Conservation (phyloP, 2,888 invertebrate genomes). For the Eupithecia subfuscata region DNA sequence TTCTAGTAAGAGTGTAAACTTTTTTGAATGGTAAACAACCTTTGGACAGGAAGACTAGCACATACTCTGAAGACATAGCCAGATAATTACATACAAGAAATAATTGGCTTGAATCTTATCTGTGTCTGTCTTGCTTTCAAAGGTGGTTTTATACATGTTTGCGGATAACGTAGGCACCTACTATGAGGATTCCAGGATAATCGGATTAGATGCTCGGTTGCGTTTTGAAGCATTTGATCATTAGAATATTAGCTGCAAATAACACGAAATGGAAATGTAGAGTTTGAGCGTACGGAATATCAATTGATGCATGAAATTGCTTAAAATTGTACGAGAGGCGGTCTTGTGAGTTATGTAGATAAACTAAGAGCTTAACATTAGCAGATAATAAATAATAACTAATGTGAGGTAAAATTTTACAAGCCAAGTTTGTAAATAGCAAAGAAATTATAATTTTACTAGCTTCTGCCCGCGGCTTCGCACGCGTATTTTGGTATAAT, state of each 20-base stretch:
- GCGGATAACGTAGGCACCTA: neutral
- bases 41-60: neutral
- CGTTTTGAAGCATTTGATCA: conserved; percentile 31
- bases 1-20: neutral
- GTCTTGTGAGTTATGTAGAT: neutral
- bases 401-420: no score
- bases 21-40: neutral
- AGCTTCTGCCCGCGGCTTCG: no score
- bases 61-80: neutral
- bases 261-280: conserved; percentile 13
- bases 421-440: no score
- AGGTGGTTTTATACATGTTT: conserved; percentile 11
- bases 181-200: conserved; percentile 32
- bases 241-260: conserved; percentile 33
- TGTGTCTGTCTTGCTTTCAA: conserved; percentile 6
- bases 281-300: neutral
- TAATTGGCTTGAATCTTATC: neutral
- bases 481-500: no score
- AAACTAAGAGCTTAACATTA: neutral
- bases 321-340: neutral
- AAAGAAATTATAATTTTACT: no score
- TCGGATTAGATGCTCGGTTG: conserved; percentile 37
- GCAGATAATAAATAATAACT: neutral
- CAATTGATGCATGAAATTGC: conserved; percentile 7
- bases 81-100: neutral